These are phyloP conservation scores for Yponomeuta cagnagella DNA, from an alignment of 2,888 invertebrate species.

Conservation along the genomic window DNA sequence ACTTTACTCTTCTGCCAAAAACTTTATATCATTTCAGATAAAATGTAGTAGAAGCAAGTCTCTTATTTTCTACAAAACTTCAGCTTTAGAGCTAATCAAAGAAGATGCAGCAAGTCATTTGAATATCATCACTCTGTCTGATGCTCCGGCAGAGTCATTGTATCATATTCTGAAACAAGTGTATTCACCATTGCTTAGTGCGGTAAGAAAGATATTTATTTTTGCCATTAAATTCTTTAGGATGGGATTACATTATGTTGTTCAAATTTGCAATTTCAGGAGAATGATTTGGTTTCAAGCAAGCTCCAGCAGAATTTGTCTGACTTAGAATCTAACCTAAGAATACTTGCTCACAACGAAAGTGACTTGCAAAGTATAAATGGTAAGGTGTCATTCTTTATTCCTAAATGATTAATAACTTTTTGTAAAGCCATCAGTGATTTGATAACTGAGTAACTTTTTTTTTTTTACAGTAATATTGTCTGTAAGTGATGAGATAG, in stretches of 20 bases:
- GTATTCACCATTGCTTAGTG: conserved; percentile 55
- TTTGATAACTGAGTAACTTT: not conserved
- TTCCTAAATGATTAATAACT: no score
- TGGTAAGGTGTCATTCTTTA: conserved; percentile 34
- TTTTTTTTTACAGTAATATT: conserved; percentile 73
- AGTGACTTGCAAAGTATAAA: conserved; percentile 40
- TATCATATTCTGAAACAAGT: conserved; percentile 62
- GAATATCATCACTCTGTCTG: conserved; percentile 55
- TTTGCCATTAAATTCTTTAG: not conserved
- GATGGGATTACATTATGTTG: no score
- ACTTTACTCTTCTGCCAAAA: no score
- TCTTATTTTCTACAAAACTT: conserved; percentile 62
- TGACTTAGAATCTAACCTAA: conserved; percentile 59
- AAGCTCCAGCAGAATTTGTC: conserved; percentile 60
- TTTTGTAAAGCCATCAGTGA: no score
- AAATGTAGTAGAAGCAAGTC: conserved; percentile 43
- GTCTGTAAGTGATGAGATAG: conserved; percentile 81
- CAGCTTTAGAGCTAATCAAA: conserved; percentile 36
- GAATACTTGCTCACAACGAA: conserved; percentile 58
- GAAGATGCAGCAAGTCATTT: conserved; percentile 45
- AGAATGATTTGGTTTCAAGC: conserved; percentile 53
- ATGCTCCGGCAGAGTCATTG: conserved; percentile 55
- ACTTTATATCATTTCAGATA: conserved; percentile 35
- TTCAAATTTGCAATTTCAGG: conserved; percentile 32
- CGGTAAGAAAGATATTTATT: conserved; percentile 37